Base-by-base conservation (phyloP, 2,113 vertebrate species). In the Protomyctophum bolini region DNA sequence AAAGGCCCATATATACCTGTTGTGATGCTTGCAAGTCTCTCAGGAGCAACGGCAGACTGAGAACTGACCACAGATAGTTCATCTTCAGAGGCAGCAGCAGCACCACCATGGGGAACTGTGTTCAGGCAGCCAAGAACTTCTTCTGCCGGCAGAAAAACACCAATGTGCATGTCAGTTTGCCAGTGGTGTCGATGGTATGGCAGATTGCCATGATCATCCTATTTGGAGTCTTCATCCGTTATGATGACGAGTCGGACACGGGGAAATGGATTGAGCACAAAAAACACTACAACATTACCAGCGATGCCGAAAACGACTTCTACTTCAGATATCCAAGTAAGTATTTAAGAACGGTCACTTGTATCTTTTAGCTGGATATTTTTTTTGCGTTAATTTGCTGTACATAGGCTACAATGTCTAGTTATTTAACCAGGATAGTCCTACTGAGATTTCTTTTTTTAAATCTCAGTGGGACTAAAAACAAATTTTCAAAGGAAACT, bases 291-390 rank as follows among this genome's bases (percentile, higher is more conserved):
- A 98, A 99, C 87, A 60, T 95, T 56, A 92, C 91, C 66, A 96
- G 94, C 0, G 89, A 97, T 60, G 55, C 92, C 0, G 95, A 98
- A 73, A 99, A 99, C 0, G 96, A 98, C 67, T 99, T 98, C 94
- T 99, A 99, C 92, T 99, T 85, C 89, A 93, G 97, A 91, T 99
- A 99, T 63, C 97, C 98, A 0, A 98, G 98, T 99, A 91, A 98
- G 98, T 98, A 66, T 28, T 56, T 41, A 15, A 4, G 6, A 3
- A 21, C 50, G 11, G 48, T 14, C 33, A 45, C 29, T 60, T 60
- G 15, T 15, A 57, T 29, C 8, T 28, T 58, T 58, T 21, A 58
- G 15, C 9, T 58, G 56, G 10, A 58, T 58, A 28, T 58, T 21
- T 1, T 21, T 21, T 41, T 41, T 41, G 33, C 33, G 5, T 41